These are phyloP conservation scores for Chymomyza caudatula DNA, from an alignment of 2,888 invertebrate genomes.

Conservation along the genomic window DNA sequence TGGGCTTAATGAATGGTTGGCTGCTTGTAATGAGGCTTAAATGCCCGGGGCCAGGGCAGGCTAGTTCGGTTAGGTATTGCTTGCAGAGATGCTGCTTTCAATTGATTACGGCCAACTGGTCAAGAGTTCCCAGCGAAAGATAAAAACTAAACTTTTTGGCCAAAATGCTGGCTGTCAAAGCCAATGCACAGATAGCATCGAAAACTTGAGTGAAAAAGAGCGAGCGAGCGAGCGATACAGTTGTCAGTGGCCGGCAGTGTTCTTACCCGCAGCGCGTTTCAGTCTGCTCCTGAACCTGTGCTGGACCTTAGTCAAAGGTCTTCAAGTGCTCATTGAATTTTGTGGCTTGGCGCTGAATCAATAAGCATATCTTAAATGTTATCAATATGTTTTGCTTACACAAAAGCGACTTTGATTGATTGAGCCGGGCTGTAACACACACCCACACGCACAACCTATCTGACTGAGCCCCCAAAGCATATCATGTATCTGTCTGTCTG, in stretches of 20 bases:
- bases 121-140: neutral
- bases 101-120: conserved; percentile 17
- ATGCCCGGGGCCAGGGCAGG: neutral
- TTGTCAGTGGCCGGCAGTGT: neutral
- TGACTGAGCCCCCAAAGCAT: neutral
- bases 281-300: neutral
- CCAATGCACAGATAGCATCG: neutral
- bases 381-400: conserved; percentile 44
- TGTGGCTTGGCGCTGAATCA: conserved; percentile 17
- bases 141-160: conserved; percentile 11
- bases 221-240: neutral
- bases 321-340: neutral
- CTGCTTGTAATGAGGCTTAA: neutral
- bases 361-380: conserved; percentile 41
- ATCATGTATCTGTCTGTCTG: conserved; percentile 4
- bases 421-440: conserved; percentile 29
- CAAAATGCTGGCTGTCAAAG: neutral
- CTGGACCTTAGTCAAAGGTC: neutral
- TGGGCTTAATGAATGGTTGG: neutral
- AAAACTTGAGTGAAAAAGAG: neutral
- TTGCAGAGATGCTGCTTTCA: conserved; percentile 1
- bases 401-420: conserved; percentile 60
- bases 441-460: conserved; percentile 5
- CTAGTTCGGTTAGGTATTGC: neutral
- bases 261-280: neutral